Percentiles rank a stretch among this genome's conserved stretches.
Conservation (phyloP, 2,113 vertebrate genomes). For the Orycteropus afer region DNA sequence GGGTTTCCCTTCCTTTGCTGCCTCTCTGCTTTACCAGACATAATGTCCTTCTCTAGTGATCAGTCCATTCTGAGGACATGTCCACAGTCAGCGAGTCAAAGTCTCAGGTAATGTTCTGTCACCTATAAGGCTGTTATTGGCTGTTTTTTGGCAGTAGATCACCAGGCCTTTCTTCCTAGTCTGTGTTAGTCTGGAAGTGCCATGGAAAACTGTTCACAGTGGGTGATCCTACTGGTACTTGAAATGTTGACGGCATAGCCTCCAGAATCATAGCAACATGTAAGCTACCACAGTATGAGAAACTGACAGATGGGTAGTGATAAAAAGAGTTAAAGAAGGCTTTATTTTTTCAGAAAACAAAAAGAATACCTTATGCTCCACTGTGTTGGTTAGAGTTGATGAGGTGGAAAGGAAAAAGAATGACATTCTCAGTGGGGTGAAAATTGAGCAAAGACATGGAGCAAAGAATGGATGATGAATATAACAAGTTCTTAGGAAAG, state of each 20-base stretch:
- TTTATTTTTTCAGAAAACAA: neutral
- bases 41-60: neutral
- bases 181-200: neutral
- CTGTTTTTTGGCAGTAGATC: neutral
- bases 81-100: neutral
- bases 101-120: neutral
- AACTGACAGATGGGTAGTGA: neutral
- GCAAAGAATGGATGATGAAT: neutral
- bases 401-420: neutral
- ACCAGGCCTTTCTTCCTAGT: neutral
- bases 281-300: neutral
- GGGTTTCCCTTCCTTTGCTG: neutral
- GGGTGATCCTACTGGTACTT: neutral
- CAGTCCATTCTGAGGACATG: neutral
- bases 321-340: neutral
- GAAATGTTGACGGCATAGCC: neutral
- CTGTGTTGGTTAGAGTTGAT: neutral
- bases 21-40: neutral
- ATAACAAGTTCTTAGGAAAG: neutral
- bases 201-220: neutral
- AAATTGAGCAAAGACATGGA: neutral
- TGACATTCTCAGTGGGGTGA: neutral
- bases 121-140: neutral
- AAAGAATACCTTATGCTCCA: neutral
- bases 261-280: neutral